phyloP scores from a whole-genome alignment of 2,888 invertebrate genomes.

The Acanthosoma haemorrhoidale region DNA sequence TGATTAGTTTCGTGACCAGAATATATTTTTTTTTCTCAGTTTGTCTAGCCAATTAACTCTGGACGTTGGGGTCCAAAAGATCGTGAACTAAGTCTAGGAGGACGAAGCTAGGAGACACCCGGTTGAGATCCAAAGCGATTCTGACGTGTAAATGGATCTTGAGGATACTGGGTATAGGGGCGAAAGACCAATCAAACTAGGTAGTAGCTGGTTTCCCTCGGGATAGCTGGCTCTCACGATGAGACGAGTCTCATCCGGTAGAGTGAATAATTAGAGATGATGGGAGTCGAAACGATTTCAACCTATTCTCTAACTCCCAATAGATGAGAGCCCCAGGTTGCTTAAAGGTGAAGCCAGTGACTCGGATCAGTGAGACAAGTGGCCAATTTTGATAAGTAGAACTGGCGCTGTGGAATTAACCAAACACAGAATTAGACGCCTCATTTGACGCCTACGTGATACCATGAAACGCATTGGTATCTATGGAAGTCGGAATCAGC shows the following conservation, averaged over 20 bases:
- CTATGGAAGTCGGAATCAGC: conserved; percentile 66
- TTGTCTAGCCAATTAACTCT: no score
- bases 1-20: no score
- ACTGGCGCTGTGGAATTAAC: conserved; percentile 49
- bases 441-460: conserved; percentile 56
- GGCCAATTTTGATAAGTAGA: conserved; percentile 52
- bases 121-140: conserved; percentile 68
- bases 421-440: conserved; percentile 64
- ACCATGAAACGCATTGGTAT: conserved; percentile 60
- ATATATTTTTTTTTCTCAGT: no score
- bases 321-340: no score
- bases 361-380: conserved; percentile 46
- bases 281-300: no score
- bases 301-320: no score
- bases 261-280: no score
- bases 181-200: conserved; percentile 51
- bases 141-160: conserved; percentile 65
- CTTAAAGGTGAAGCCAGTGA: conserved; percentile 51
- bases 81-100: conserved; percentile 69
- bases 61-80: conserved; percentile 68
- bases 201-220: conserved; percentile 56
- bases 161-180: conserved; percentile 37
- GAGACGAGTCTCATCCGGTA: no score
- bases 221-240: no score
- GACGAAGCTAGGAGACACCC: conserved; percentile 64